Base-by-base conservation (phyloP, 1,140 invertebrate genomes). In the Potamilus streckersoni region DNA sequence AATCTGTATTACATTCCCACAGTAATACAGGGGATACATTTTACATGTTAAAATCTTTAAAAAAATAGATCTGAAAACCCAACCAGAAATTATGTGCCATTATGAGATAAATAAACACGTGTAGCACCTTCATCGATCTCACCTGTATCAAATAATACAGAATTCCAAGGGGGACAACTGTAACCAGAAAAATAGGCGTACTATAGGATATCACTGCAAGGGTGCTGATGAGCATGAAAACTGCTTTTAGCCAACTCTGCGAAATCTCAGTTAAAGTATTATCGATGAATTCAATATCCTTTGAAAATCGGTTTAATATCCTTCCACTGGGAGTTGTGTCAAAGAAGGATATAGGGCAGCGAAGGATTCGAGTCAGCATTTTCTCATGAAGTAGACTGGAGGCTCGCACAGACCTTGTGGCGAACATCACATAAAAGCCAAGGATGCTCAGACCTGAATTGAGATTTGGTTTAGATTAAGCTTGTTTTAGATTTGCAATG, bases 301-400 rank as follows among this genome's bases (percentile, higher is more conserved):
- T 91, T 14, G 88, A 90, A 84, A 92, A 92, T 83, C 92, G 71
- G 87, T 92, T 93, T 84, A 93, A 86, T 79, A 93, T 90, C 82
- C 91, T 86, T 68, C 92, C 91, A 55, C 90, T 88, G 15, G 91
- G 92, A 38, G 93, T 93, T 15, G 90, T 86, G 83, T 94, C 93
- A 80, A 92, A 93, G 85, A 92, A 92, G 83, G 87, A 90, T 87
- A 92, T 85, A 38, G 91, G 90, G 69, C 88, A 89, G 80, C 89
- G 85, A 20, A 93, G 90, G 84, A 97, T 71, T 23, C 73, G 75
- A 16, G 59, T 62, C 31, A 76, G 55, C 89, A 97, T 93, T 74
- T 92, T 84, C 80, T 92, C 89, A 92, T 98, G 96, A 83, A 97
- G 91, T 63, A 92, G 89, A 79, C 90, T 91, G 78, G 95, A 93